phyloP scores from a whole-genome alignment of 2,888 invertebrate genomes.

The Philereme transversata region DNA sequence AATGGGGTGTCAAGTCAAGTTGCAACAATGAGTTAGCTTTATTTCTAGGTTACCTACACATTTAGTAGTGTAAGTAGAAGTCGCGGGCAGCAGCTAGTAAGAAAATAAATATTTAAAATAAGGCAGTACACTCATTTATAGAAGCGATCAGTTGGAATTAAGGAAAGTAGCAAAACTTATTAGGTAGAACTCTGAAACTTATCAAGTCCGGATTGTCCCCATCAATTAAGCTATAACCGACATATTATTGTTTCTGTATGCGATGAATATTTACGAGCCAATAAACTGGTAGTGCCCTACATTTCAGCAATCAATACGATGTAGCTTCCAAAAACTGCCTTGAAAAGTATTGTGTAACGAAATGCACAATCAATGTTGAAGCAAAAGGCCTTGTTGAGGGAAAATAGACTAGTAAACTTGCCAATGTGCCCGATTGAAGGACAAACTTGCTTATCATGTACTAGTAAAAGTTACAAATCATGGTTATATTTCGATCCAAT shows the following conservation, averaged over 20 bases:
- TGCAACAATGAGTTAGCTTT: no score
- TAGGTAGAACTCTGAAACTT: constrained; percentile 7
- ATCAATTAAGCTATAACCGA: constrained; percentile 42
- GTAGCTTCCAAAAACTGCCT: constrained; percentile 55
- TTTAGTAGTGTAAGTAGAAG: no score
- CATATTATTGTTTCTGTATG: constrained; percentile 49
- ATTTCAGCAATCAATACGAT: constrained; percentile 65
- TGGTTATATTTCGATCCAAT: no score
- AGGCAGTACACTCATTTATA: constrained; percentile 2
- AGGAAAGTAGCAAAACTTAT: constrained; percentile 9
- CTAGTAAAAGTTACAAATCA: neutral
- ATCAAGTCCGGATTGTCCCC: constrained; percentile 31
- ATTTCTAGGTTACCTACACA: no score
- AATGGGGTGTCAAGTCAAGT: no score
- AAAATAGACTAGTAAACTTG: constrained; percentile 5
- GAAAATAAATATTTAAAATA: neutral
- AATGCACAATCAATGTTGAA: neutral
- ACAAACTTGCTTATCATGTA: neutral
- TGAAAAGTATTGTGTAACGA: constrained; percentile 44
- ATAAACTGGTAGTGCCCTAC: constrained; percentile 68
- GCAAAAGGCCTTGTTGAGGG: constrained; percentile 2
- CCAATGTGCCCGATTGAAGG: constrained; percentile 1
- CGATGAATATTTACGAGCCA: constrained; percentile 63
- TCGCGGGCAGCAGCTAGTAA: no score
- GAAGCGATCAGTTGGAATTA: neutral